A percentile compares a stretch with the other conserved stretches of the same genome.
phyloP scores from a whole-genome alignment of 1,140 invertebrate genomes.

The Episyrphus balteatus region DNA sequence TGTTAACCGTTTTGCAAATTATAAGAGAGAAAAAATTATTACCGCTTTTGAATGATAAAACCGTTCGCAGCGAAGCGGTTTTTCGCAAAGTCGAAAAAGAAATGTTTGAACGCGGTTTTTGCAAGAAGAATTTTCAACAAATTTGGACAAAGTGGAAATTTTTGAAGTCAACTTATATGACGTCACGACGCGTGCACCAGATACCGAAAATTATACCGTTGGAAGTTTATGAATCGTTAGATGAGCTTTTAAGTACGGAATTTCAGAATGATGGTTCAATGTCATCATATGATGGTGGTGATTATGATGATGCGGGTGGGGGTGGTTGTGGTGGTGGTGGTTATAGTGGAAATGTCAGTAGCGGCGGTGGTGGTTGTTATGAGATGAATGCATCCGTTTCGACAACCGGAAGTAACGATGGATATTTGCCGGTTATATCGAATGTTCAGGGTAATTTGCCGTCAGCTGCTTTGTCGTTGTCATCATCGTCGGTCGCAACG shows the following conservation, averaged over 20 bases:
- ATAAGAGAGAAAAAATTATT: constrained; percentile 28
- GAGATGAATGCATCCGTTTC: too few relatives aligned
- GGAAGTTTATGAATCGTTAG: constrained; percentile 24
- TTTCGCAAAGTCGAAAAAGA: constrained; percentile 24
- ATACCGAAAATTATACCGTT: constrained; percentile 28
- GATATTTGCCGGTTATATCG: too few relatives aligned
- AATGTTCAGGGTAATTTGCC: too few relatives aligned
- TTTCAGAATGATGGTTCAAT: too few relatives aligned
- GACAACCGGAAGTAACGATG: too few relatives aligned
- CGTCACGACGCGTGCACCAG: constrained; percentile 18
- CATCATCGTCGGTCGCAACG: too few relatives aligned
- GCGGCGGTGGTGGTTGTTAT: too few relatives aligned
- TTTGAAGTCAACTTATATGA: constrained; percentile 32
- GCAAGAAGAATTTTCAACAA: constrained; percentile 29
- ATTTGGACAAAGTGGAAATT: constrained; percentile 37
- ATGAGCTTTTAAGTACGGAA: constrained; percentile 1
- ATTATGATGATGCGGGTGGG: too few relatives aligned
- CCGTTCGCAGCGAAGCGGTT: constrained; percentile 24
- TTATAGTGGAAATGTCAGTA: too few relatives aligned
- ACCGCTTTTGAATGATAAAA: constrained; percentile 26
- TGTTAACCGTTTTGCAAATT: constrained; percentile 27
- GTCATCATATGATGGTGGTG: too few relatives aligned
- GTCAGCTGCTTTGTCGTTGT: too few relatives aligned
- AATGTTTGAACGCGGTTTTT: constrained; percentile 26
- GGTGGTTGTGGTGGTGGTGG: too few relatives aligned